Conservation (phyloP, 2,888 invertebrate species). For the Cephalotes varians region DNA sequence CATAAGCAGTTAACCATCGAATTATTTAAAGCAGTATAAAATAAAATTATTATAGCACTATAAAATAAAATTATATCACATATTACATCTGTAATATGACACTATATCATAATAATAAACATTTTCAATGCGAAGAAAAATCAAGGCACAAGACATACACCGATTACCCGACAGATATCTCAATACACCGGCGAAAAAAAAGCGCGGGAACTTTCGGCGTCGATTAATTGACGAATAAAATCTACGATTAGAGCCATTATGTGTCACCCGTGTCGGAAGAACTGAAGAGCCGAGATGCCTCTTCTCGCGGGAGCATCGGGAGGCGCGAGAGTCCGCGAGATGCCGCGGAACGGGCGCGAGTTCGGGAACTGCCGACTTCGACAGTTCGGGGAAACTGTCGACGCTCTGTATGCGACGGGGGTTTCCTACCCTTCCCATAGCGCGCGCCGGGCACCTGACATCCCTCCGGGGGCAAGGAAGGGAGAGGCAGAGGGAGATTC, state of each 20-base stretch:
- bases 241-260: not conserved
- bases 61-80: not conserved
- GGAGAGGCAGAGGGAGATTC: constrained; percentile 9
- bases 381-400: constrained; percentile 75
- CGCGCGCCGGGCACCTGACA: constrained; percentile 73
- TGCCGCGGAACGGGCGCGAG: constrained; percentile 39
- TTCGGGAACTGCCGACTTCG: constrained; percentile 65
- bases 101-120: not conserved
- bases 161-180: not conserved
- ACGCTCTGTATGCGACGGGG: constrained; percentile 70
- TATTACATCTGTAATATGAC: not conserved
- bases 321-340: constrained; percentile 31
- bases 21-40: not conserved
- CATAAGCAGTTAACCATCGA: not conserved
- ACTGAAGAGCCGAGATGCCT: not conserved
- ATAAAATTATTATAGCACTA: no score
- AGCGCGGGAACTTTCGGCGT: not conserved
- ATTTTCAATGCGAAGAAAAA: not conserved
- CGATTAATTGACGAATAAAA: not conserved
- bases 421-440: constrained; percentile 71
- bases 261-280: constrained; percentile 4
- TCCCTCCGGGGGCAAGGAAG: constrained; percentile 64
- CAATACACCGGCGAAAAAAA: not conserved
- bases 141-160: constrained; percentile 23
- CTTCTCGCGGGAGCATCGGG: not conserved